Conservation (phyloP, 2,888 invertebrate species). For the Epistrophella euchroma region DNA sequence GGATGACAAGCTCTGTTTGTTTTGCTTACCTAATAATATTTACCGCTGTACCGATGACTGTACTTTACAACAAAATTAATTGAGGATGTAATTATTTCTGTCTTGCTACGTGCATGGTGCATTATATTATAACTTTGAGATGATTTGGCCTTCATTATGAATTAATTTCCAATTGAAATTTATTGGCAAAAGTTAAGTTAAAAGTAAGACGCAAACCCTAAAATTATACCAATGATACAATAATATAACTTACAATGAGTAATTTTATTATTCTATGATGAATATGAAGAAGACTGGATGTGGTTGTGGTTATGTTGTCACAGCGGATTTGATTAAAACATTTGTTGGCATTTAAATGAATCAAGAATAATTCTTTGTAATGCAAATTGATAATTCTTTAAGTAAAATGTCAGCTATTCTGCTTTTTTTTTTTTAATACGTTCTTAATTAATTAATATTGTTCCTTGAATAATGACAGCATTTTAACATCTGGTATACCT, state of each 20-base stretch:
- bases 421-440: neutral
- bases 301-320: constrained; percentile 9
- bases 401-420: neutral
- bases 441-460: neutral
- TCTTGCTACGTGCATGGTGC: neutral
- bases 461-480: neutral
- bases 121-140: neutral
- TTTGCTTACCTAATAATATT: constrained; percentile 27
- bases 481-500: no score
- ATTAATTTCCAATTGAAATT: constrained; percentile 31
- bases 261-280: constrained; percentile 35
- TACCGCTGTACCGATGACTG: constrained; percentile 24
- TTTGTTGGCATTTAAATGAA: constrained; percentile 34
- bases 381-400: constrained; percentile 1
- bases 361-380: constrained; percentile 26
- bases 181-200: constrained; percentile 10
- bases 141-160: neutral
- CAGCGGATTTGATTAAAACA: constrained; percentile 21
- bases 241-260: constrained; percentile 29
- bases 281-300: neutral
- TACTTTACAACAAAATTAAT: constrained; percentile 4
- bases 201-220: neutral
- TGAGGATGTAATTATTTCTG: neutral
- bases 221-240: constrained; percentile 9
- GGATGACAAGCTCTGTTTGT: constrained; percentile 40